Evolutionary conservation across 2,888 invertebrate species (phyloP).

Genomic region (Lordiphosa andalusiaca): DNA sequence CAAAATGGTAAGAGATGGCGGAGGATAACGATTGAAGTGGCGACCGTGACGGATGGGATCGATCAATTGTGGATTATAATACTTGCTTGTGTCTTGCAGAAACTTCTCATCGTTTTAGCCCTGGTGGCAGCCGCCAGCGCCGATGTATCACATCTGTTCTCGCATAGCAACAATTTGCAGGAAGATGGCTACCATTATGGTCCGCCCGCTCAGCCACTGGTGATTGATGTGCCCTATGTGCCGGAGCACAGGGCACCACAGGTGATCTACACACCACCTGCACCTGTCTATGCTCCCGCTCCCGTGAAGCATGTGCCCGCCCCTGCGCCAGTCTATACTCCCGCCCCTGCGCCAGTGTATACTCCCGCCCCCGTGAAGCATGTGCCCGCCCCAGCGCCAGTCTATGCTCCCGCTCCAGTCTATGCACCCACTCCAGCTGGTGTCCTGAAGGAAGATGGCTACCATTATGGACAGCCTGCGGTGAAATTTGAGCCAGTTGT

Average conservation of each 20-base stretch:
- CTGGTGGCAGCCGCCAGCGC: constrained; percentile 74
- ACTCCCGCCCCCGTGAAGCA: constrained; percentile 27
- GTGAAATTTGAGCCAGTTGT: constrained; percentile 34
- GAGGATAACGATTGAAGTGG: constrained; percentile 27
- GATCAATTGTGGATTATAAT: neutral
- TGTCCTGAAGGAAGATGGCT: constrained; percentile 54
- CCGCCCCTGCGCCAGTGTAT: no score
- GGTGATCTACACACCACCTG: constrained; percentile 24
- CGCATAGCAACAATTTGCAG: constrained; percentile 70
- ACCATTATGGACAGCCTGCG: constrained; percentile 46
- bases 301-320: neutral
- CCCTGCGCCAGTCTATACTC: no score
- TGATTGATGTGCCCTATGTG: constrained; percentile 67
- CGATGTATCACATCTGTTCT: constrained; percentile 77
- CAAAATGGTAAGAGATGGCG: constrained; percentile 71
- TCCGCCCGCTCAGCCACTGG: constrained; percentile 47
- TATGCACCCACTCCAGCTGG: constrained; percentile 36
- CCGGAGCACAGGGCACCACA: constrained; percentile 27
- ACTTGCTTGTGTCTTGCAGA: constrained; percentile 52
- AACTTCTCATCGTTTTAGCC: constrained; percentile 71
- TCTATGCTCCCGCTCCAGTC: constrained; percentile 23
- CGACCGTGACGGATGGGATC: neutral
- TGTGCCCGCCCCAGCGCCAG: constrained; percentile 14
- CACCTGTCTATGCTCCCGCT: constrained; percentile 8
- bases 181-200: constrained; percentile 76